These are phyloP conservation scores for Eupithecia abbreviata DNA, from an alignment of 2,888 invertebrate genomes.

Conservation along the genomic window DNA sequence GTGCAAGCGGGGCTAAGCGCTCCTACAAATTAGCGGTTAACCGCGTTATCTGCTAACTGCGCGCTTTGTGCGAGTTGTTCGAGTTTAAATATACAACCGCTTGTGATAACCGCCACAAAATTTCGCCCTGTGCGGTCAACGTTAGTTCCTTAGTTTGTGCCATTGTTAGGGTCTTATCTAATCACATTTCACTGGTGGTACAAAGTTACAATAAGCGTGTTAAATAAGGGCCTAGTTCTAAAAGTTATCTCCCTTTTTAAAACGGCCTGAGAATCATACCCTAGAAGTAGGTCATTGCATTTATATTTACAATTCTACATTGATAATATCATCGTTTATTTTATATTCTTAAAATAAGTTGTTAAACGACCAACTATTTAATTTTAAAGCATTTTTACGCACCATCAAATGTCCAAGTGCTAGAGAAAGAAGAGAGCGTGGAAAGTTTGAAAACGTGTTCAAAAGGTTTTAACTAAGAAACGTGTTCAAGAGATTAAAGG, in stretches of 20 bases:
- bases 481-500: no score
- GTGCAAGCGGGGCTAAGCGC: no score
- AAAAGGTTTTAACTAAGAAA: background rate
- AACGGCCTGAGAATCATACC: background rate
- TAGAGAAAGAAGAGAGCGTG: slow-evolving; percentile 24
- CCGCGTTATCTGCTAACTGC: no score
- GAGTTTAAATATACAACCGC: no score
- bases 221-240: background rate
- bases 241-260: background rate
- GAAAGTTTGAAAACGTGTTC: background rate
- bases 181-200: slow-evolving; percentile 16
- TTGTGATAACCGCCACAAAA: no score
- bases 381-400: slow-evolving; percentile 51
- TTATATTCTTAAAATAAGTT: slow-evolving; percentile 1
- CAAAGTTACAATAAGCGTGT: slow-evolving; percentile 16
- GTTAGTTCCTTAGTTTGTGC: background rate
- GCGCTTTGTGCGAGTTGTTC: no score
- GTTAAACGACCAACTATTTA: slow-evolving; percentile 38
- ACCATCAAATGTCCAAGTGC: slow-evolving; percentile 21
- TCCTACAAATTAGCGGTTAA: no score
- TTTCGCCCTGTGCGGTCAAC: no score
- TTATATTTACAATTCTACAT: slow-evolving; percentile 1
- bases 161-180: background rate
- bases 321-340: background rate
- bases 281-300: background rate